Conservation (phyloP, 2,888 invertebrate species). For the Neocrepidodera transversa region DNA sequence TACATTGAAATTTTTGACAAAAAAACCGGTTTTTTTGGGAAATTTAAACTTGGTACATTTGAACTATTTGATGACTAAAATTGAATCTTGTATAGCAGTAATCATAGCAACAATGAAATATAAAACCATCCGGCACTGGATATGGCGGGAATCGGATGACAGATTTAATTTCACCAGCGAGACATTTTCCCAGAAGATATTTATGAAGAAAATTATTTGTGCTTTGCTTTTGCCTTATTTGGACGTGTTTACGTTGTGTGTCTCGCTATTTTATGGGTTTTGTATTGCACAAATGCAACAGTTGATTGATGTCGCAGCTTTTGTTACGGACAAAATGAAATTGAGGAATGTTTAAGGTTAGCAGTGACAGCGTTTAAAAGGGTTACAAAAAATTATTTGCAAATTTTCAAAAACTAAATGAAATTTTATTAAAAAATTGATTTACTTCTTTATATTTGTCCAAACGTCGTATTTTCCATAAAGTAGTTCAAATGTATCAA, state of each 20-base stretch:
- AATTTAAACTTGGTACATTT: too few relatives aligned
- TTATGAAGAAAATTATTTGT: conserved; percentile 8
- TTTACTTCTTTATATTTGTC: too few relatives aligned
- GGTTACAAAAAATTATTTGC: too few relatives aligned
- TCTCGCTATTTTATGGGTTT: conserved; percentile 4
- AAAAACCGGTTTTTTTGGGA: too few relatives aligned
- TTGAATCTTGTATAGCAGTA: too few relatives aligned
- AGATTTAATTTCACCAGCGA: neutral
- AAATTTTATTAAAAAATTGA: too few relatives aligned
- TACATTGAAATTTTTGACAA: too few relatives aligned
- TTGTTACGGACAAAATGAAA: neutral
- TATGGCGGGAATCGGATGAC: neutral
- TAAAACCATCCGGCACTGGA: neutral
- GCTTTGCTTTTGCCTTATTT: conserved; percentile 7
- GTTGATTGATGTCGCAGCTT: neutral
- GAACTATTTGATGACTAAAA: too few relatives aligned
- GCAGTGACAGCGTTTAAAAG: too few relatives aligned
- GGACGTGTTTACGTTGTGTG: neutral
- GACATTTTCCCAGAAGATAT: conserved; percentile 6
- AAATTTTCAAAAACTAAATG: too few relatives aligned
- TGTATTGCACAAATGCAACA: conserved; percentile 11
- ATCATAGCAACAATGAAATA: neutral
- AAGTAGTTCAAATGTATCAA: too few relatives aligned
- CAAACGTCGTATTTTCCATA: too few relatives aligned
- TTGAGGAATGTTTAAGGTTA: neutral